Base-by-base conservation (phyloP, 2,113 vertebrate genomes). In the Amphiprion percula region DNA sequence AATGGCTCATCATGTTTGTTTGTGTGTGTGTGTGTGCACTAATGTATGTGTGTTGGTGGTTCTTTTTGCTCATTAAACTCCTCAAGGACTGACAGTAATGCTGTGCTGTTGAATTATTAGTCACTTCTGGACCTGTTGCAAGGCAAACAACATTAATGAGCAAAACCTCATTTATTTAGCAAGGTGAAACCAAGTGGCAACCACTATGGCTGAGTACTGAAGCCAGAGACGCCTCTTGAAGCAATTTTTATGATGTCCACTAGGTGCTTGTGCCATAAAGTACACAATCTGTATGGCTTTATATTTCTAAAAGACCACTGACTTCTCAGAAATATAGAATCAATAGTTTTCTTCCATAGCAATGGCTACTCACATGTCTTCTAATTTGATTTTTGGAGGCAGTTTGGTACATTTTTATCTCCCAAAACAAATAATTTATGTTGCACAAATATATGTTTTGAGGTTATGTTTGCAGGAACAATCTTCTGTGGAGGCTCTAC, bases 11-110 rank as follows among this genome's bases (percentile, higher is more conserved):
- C 52, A 4, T 69, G 37, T 47, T 46, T 80, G 52, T 68, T 58
- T 61, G 30, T 53, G 41, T 65, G 28, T 78, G 24, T 39, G 10
- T 26, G 26, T 26, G 3, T 26, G 26, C 21, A 1, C 26, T 61
- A 64, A 28, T 66, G 14, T 47, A 50, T 49, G 41, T 19, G 59
- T 30, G 41, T 74, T 74, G 6, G 60, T 49, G 47, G 56, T 79
- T 74, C 30, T 81, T 89, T 72, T 86, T 66, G 33, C 85, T 87
- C 80, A 83, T 88, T 89, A 87, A 86, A 72, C 47, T 80, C 26
- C 62, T 77, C 50, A 74, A 83, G 79, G 68, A 76, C 71, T 79
- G 80, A 82, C 70, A 75, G 55, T 83, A 87, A 82, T 84, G 72
- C 49, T 58, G 33, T 28, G 65, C 28, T 84, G 63, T 77, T 83